Base-by-base conservation (phyloP, 1,140 invertebrate species). In the Hesperophylax magnus region DNA sequence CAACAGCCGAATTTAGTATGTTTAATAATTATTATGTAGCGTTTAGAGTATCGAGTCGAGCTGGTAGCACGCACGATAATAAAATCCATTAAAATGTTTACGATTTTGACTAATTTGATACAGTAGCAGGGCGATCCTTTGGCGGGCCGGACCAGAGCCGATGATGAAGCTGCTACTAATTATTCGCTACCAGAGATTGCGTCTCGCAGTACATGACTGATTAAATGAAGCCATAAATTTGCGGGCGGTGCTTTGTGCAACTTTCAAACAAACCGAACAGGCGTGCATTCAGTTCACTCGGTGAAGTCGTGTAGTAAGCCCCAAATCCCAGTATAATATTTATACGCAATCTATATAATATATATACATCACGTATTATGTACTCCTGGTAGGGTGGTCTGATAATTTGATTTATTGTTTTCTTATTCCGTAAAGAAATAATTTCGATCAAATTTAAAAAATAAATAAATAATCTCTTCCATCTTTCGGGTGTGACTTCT, bases 151-250 rank as follows among this genome's bases (percentile, higher is more conserved):
- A 47, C 63, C 39, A 9, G 15, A 67, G 4, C 17, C 63, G 27
- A 67, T 67, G 63, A 67, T 67, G 63, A 34, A 67, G 63, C 31
- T 67, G 63, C 17, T 67, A 15, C 63, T 67, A 67, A 67, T 67
- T 67, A 67, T 67, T 22, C 63, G 63, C 63, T 67, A 31, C 63
- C 31, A 67, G 63, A 22, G 63, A 15, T n/a, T 34, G 63, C 63
- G 63, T 24, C 24, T 27, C 61, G 34, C 67, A 20, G 67, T 58
- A 53, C 52, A 22, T 31, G 22, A 17, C 18, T 75, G 56, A 75
- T 75, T 75, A 75, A 75, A 75, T 75, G 60, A 75, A 56, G 56
- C 54, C 53, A 75, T 75, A 75, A 75, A 75, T 75, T 75, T 75
- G 72, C 20, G 53, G 11, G 71, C 71, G 71, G 71, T 27, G 71